Base-by-base conservation (phyloP, 1,140 invertebrate species). In the Glomeris maerens region DNA sequence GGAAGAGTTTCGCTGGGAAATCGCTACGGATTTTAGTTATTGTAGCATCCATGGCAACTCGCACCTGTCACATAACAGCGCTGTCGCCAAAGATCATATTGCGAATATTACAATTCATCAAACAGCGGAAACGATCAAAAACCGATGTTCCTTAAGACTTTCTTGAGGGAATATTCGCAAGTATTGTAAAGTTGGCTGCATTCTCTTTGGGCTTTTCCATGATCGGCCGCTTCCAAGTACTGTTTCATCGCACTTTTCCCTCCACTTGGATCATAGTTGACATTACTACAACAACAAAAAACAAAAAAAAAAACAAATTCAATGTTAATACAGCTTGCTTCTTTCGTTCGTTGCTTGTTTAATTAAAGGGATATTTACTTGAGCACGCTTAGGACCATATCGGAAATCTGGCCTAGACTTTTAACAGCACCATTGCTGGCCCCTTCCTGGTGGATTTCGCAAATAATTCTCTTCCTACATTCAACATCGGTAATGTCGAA, bases 131-230 rank as follows among this genome's bases (percentile, higher is more conserved):
- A n/a, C n/a, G 25, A 5, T 42, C 17, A 42, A 42, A 42, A 42
- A 5, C 4, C 4, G 20, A 42, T 21, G 25, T 42, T 42, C 20
- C 40, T 42, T 42, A 42, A 42, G 5, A 42, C 17, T 10, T 42
- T 42, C 25, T 42, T 42, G 25, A 42, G 17, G 20, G 40, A 42
- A 42, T 42, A 42, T 42, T 42, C 40, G 20, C 40, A 42, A 42
- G 5, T 42, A 17, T 42, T 42, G 20, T 42, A 42, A 42, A 42
- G 17, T 42, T 42, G 40, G 5, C 17, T 21, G 20, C 40, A 42
- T 21, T 42, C 40, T 42, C 17, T 42, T 17, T 42, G 40, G 5
- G 40, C 4, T 42, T 42, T 42, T 5, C 40, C 40, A 42, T 42
- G 40, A 42, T 42, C 25, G 5, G 40, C 40, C 25, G 40, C 40